A percentile compares a stretch with the other conserved stretches of the same genome.
phyloP scores from a whole-genome alignment of 2,113 vertebrate species.

The Carassius auratus region DNA sequence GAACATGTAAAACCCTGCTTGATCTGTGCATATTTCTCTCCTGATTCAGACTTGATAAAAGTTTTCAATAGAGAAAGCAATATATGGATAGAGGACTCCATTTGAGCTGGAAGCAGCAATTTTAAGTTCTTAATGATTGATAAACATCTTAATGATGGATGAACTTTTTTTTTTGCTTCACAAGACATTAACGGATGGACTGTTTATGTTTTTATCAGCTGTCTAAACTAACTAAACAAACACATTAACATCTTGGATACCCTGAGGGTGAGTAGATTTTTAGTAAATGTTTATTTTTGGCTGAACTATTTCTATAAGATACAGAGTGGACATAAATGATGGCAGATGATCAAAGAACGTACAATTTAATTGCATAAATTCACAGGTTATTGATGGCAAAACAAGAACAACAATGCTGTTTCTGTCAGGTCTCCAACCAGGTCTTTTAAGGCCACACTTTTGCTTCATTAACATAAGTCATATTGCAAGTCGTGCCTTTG shows the following conservation, averaged over 20 bases:
- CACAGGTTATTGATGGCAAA: not conserved
- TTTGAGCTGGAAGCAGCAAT: too few species aligned
- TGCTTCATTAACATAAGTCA: not conserved
- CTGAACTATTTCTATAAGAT: not conserved
- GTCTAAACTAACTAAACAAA: not conserved
- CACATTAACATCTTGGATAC: not conserved
- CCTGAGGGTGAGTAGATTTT: not conserved
- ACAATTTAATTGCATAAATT: not conserved
- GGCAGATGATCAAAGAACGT: not conserved
- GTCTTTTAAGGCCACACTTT: conserved; percentile 1
- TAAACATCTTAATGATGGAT: too few species aligned
- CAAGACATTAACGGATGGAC: too few species aligned
- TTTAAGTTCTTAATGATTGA: too few species aligned
- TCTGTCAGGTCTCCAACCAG: not conserved
- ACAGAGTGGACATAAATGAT: not conserved
- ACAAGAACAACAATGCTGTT: not conserved
- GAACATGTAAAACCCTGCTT: not conserved
- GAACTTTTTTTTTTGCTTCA: too few species aligned
- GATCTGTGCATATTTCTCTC: not conserved
- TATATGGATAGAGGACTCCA: not conserved
- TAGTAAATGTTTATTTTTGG: not conserved
- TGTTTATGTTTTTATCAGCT: too few species aligned
- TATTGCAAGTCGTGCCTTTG: not conserved
- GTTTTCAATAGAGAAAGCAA: not conserved
- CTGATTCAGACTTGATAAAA: not conserved